phyloP scores from a whole-genome alignment of 2,888 invertebrate species.

The Incurvaria masculella region DNA sequence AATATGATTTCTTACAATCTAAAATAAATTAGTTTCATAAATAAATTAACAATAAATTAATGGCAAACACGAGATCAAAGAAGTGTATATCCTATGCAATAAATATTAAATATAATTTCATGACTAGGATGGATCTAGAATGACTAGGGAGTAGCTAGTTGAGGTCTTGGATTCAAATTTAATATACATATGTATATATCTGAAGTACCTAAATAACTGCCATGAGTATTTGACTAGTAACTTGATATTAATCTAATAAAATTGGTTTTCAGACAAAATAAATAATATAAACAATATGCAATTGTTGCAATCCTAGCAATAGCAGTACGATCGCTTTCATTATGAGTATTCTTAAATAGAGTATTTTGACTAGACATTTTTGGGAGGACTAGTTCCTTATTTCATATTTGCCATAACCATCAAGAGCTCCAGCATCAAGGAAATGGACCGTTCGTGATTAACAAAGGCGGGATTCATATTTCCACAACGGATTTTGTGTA shows the following conservation, averaged over 20 bases:
- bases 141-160: too few species aligned
- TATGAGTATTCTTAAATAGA: neutral
- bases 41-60: neutral
- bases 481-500: too few species aligned
- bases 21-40: neutral
- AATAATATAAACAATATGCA: slow-evolving; percentile 11
- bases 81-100: too few species aligned
- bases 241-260: slow-evolving; percentile 2
- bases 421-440: slow-evolving; percentile 13
- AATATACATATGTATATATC: too few species aligned
- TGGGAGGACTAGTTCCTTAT: slow-evolving; percentile 8
- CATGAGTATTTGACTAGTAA: too few species aligned
- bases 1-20: neutral
- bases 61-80: too few species aligned
- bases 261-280: slow-evolving; percentile 3
- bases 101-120: too few species aligned
- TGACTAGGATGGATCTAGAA: too few species aligned
- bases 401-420: slow-evolving; percentile 19
- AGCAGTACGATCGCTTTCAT: slow-evolving; percentile 14
- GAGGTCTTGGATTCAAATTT: too few species aligned
- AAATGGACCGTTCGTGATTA: too few species aligned
- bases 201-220: too few species aligned
- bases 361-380: slow-evolving; percentile 2
- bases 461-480: too few species aligned
- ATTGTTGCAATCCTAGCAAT: slow-evolving; percentile 21